Evolutionary conservation across 2,797 vertebrate species (phyloP).

Genomic region (Hylomyscus alleni): DNA sequence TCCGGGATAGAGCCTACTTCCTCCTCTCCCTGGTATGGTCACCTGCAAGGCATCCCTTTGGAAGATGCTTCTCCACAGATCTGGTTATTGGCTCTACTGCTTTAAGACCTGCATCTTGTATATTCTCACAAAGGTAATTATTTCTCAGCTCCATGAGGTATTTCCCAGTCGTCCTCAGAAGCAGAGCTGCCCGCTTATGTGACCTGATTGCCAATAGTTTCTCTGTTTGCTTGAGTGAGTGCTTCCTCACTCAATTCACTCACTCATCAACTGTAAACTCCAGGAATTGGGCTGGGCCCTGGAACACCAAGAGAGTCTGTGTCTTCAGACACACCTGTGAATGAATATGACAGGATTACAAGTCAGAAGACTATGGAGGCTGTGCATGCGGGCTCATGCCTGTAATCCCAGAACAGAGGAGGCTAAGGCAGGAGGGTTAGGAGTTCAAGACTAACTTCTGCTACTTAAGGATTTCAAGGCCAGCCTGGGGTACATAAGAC

Average conservation of each 20-base stretch:
- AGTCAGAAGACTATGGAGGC: background rate
- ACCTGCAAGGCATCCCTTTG: background rate
- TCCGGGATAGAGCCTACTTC: background rate
- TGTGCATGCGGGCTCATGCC: background rate
- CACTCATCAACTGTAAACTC: conserved; percentile 21
- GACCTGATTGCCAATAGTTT: conserved; percentile 3
- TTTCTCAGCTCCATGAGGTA: background rate
- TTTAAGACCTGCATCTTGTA: background rate
- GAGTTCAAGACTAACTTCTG: background rate
- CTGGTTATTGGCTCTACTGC: background rate
- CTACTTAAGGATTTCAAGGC: background rate
- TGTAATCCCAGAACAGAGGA: background rate
- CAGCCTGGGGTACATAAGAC: background rate
- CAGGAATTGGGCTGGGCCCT: background rate
- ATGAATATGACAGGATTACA: background rate
- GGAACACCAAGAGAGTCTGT: background rate
- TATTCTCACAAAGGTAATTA: conserved; percentile 15
- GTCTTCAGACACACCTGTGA: background rate
- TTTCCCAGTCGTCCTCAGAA: conserved; percentile 16
- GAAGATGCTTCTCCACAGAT: background rate
- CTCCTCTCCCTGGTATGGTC: background rate
- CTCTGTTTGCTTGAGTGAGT: background rate
- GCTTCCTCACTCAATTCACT: background rate
- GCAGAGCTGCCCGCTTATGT: background rate
- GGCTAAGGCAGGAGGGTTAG: background rate